Evolutionary conservation across 2,888 invertebrate genomes (phyloP), one percentile per base, ranked within the genome.

Genomic region (Ennomos erosarius): DNA sequence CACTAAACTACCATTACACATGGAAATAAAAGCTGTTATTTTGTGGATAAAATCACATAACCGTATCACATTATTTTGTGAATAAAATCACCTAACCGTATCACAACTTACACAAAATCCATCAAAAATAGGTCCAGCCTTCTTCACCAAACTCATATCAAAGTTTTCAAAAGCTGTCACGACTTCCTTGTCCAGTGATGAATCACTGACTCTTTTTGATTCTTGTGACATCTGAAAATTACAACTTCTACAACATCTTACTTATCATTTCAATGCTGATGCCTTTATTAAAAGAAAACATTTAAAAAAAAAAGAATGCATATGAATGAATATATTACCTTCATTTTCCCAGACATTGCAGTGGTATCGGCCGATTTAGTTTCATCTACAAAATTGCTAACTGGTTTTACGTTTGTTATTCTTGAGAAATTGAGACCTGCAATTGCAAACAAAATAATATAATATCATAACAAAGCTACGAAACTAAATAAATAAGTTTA

Each of bases 41-140:
- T n/a, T n/a, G n/a, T n/a, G n/a, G n/a, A n/a, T n/a, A n/a, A n/a
- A n/a, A n/a, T n/a, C n/a, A 4, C 26, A 4, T 26, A 1, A 26
- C 26, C 26, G 26, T 4, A 26, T 26, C 4, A 4, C 4, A 26
- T 26, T 26, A 26, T 26, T 26, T 26, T 26, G 2, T 4, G 4
- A 26, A 26, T n/a, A 26, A 16, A 10, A 35, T 3, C 33, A 5
- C 10, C 10, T 53, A 48, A 34, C 11, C 35, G 46, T n/a, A n/a
- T n/a, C n/a, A n/a, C n/a, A 10, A 91, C 93, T 92, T 83, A 97
- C 96, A 85, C 96, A 96, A 79, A 97, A 98, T 48, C 98, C 98
- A 88, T 98, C 98, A 55, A 98, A 94, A 79, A 98, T 98, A 59
- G 95, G 92, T 36, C 97, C 98, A 63, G 95, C 95, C 78, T 93